Percentiles rank a stretch among this genome's conserved stretches.
phyloP scores from a whole-genome alignment of 2,888 invertebrate species.

The Drosophila mimica region DNA sequence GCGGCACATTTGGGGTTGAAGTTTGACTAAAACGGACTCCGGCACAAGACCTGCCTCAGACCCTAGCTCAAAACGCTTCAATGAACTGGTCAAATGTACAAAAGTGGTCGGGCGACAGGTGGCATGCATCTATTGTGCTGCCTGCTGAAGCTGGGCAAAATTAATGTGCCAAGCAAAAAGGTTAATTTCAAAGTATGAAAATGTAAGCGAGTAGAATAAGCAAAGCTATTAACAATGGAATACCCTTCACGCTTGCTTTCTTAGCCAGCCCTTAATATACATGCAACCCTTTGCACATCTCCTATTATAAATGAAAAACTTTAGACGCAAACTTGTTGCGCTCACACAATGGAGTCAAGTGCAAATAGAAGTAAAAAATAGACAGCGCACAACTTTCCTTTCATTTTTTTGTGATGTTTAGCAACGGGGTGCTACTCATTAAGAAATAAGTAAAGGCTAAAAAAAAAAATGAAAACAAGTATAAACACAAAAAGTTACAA shows the following conservation, averaged over 20 bases:
- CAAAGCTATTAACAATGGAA: conserved; percentile 1
- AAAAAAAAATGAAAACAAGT: conserved; percentile 8
- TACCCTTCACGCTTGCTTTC: conserved; percentile 19
- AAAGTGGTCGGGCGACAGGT: conserved; percentile 37
- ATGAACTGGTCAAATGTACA: conserved; percentile 73
- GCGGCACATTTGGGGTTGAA: conserved; percentile 63
- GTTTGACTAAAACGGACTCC: conserved; percentile 14
- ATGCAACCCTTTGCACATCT: neutral
- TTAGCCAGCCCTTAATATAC: neutral
- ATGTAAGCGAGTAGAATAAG: conserved; percentile 26
- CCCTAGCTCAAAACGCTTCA: conserved; percentile 65
- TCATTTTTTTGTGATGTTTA: conserved; percentile 35
- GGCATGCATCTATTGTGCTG: conserved; percentile 16
- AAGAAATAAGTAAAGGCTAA: conserved; percentile 30
- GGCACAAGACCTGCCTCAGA: conserved; percentile 8
- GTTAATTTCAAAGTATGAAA: conserved; percentile 70
- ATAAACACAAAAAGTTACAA: conserved; percentile 22
- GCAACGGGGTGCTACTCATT: conserved; percentile 68
- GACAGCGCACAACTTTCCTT: conserved; percentile 17
- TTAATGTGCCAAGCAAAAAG: conserved; percentile 78
- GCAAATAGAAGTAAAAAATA: conserved; percentile 65
- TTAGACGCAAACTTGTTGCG: conserved; percentile 67
- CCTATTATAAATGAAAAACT: conserved; percentile 9
- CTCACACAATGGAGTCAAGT: conserved; percentile 70
- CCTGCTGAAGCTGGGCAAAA: conserved; percentile 64